These are phyloP conservation scores for Apostichopus californicus DNA, from an alignment of 35 echinoderm and acorn worm species.

Conservation along the genomic window DNA sequence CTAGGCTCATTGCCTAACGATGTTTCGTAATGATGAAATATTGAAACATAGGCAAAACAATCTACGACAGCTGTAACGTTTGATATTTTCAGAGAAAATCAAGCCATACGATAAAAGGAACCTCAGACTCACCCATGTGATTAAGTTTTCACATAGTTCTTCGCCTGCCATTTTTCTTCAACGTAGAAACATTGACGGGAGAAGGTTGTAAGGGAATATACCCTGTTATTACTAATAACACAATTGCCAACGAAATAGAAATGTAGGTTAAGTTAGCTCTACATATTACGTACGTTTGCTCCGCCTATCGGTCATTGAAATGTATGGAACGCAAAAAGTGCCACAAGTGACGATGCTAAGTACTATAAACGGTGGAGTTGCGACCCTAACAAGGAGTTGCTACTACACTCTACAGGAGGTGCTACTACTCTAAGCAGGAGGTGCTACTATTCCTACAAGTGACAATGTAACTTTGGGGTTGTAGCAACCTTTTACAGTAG, in stretches of 20 bases:
- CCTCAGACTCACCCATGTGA: conserved; percentile 17
- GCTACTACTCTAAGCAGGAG: too few species aligned
- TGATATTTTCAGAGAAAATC: too few species aligned
- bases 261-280: neutral
- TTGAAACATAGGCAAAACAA: neutral
- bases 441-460: too few species aligned
- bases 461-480: too few species aligned
- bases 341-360: too few species aligned
- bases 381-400: too few species aligned
- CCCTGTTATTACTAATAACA: neutral
- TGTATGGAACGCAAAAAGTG: too few species aligned
- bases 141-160: conserved; percentile 42
- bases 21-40: neutral
- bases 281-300: neutral
- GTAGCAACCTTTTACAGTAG: too few species aligned
- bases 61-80: neutral
- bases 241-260: conserved; percentile 1
- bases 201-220: neutral
- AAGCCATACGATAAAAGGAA: neutral
- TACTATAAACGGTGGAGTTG: too few species aligned
- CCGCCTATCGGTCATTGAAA: neutral
- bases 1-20: neutral
- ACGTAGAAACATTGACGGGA: neutral
- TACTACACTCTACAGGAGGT: too few species aligned
- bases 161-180: conserved; percentile 26